Evolutionary conservation across 2,888 invertebrate genomes (phyloP).

Genomic region (Laspeyria flexula): DNA sequence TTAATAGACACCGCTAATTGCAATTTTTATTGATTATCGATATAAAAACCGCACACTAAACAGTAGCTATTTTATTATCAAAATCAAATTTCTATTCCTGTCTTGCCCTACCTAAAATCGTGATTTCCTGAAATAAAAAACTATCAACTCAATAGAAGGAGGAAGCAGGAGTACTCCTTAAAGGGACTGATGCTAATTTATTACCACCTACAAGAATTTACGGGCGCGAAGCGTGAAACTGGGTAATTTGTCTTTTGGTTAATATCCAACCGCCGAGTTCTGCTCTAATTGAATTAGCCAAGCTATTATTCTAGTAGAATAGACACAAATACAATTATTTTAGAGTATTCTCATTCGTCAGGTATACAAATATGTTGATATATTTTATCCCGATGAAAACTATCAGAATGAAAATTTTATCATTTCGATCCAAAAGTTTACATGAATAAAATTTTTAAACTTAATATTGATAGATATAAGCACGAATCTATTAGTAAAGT

Average conservation of each 20-base stretch:
- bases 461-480: no score
- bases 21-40: background rate
- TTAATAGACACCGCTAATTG: no score
- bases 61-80: background rate
- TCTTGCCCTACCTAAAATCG: slow-evolving; percentile 28
- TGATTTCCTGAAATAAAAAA: slow-evolving; percentile 34
- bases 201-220: slow-evolving; percentile 66
- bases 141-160: slow-evolving; percentile 18
- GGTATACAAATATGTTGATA: background rate
- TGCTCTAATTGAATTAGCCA: slow-evolving; percentile 73
- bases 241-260: slow-evolving; percentile 74
- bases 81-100: background rate
- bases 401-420: no score
- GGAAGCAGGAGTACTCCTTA: slow-evolving; percentile 39
- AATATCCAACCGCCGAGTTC: slow-evolving; percentile 64
- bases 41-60: background rate
- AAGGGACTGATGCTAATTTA: slow-evolving; percentile 57
- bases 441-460: no score
- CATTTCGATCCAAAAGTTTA: no score
- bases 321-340: slow-evolving; percentile 39
- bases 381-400: no score
- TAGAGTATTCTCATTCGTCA: background rate
- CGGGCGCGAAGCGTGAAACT: slow-evolving; percentile 71
- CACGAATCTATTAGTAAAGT: no score
- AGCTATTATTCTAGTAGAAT: slow-evolving; percentile 47